These are phyloP conservation scores for Cephalopachus bancanus DNA, from an alignment of 2,797 vertebrate genomes.

Conservation along the genomic window DNA sequence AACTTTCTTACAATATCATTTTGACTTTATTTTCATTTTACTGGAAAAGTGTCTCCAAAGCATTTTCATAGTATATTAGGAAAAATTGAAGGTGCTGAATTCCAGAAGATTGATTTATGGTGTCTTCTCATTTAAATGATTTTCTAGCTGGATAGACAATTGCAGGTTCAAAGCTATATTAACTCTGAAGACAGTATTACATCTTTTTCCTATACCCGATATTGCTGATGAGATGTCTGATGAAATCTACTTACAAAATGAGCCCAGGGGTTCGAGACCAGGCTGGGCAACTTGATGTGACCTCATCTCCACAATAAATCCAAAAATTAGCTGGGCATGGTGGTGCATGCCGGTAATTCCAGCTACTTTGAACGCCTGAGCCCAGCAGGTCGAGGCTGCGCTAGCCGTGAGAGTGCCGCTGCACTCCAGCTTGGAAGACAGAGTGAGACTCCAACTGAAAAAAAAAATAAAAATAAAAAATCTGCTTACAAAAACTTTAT, in stretches of 20 bases:
- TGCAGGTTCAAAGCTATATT: not conserved
- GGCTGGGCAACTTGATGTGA: too few relatives aligned
- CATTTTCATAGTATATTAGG: not conserved
- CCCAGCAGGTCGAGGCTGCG: too few relatives aligned
- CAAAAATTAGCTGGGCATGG: too few relatives aligned
- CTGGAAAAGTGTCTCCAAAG: not conserved
- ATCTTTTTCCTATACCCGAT: too few relatives aligned
- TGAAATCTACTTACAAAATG: not conserved
- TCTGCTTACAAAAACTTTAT: not conserved
- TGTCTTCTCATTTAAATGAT: not conserved
- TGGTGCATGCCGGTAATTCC: too few relatives aligned
- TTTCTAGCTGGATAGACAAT: not conserved
- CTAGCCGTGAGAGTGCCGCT: too few relatives aligned
- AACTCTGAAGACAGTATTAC: not conserved
- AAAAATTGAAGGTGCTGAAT: not conserved
- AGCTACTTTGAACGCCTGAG: too few relatives aligned
- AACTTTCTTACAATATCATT: not conserved
- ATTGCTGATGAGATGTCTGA: not conserved
- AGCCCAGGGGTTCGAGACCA: too few relatives aligned
- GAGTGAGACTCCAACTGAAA: too few relatives aligned
- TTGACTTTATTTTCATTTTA: not conserved
- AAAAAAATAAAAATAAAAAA: too few relatives aligned
- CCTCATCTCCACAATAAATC: too few relatives aligned
- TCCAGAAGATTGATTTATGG: not conserved
- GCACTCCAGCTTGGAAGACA: too few relatives aligned